A percentile compares a stretch with the other conserved stretches of the same genome.
These are phyloP conservation scores for Strigamia maritima DNA, from an alignment of 2,888 invertebrate genomes.

Conservation along the genomic window DNA sequence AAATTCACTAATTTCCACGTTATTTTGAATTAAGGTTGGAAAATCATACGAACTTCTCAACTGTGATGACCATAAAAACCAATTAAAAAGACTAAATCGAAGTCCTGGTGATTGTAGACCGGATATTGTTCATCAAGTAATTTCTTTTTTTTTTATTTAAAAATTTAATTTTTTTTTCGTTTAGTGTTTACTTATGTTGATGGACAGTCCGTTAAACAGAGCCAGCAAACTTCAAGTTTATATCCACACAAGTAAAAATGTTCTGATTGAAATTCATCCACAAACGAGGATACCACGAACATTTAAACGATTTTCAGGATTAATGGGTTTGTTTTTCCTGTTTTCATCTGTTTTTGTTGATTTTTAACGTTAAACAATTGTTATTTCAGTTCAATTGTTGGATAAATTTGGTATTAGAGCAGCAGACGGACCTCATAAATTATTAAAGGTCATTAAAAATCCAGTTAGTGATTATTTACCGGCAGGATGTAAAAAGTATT, in stretches of 20 bases:
- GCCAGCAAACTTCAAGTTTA: conserved; percentile 84
- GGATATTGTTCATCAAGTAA: conserved; percentile 88
- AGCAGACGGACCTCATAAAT: conserved; percentile 79
- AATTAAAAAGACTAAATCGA: conserved; percentile 79
- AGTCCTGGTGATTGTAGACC: conserved; percentile 88
- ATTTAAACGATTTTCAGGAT: conserved; percentile 59
- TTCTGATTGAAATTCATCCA: conserved; percentile 56
- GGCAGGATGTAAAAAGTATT: conserved; percentile 83
- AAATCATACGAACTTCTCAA: conserved; percentile 85
- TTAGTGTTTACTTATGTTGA: conserved; percentile 88
- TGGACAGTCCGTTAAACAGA: conserved; percentile 95
- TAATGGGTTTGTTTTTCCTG: conserved; percentile 54
- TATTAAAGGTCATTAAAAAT: conserved; percentile 95
- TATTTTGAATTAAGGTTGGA: conserved; percentile 64
- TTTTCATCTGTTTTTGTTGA: not conserved
- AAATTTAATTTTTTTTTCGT: not conserved
- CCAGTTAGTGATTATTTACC: conserved; percentile 92
- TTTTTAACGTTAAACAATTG: not conserved
- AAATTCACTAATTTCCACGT: not conserved
- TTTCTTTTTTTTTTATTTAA: not conserved
- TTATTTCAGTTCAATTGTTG: conserved; percentile 81
- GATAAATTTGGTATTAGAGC: conserved; percentile 92
- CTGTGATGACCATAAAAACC: conserved; percentile 84
- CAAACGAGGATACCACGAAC: conserved; percentile 60
- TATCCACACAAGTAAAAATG: conserved; percentile 55